A percentile compares a stretch with the other conserved stretches of the same genome.
phyloP scores from a whole-genome alignment of 2,888 invertebrate species.

The Watsonalla binaria region DNA sequence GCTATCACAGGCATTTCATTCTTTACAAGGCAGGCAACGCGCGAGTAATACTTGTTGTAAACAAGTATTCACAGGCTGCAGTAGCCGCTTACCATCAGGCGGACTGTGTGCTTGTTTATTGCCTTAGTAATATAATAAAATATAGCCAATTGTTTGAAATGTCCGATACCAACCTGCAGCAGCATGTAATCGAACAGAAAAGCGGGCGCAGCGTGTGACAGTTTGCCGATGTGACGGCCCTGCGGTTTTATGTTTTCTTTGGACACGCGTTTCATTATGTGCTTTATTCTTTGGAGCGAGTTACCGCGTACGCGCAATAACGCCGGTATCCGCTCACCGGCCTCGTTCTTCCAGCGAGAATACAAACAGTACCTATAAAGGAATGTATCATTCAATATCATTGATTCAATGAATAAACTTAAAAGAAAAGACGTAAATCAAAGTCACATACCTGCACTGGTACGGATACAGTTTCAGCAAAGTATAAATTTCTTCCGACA shows the following conservation, averaged over 20 bases:
- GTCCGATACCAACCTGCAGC: slow-evolving; percentile 46
- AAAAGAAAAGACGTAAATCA: slow-evolving; percentile 3
- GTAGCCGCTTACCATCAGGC: too few relatives aligned
- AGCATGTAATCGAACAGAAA: slow-evolving; percentile 97
- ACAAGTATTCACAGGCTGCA: background rate
- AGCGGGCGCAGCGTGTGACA: slow-evolving; percentile 97
- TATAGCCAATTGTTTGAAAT: background rate
- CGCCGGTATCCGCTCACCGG: slow-evolving; percentile 85
- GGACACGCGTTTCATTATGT: slow-evolving; percentile 97
- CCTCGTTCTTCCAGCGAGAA: slow-evolving; percentile 97
- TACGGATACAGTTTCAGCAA: slow-evolving; percentile 92
- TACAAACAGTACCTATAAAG: slow-evolving; percentile 88
- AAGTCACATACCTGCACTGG: slow-evolving; percentile 81
- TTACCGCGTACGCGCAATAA: slow-evolving; percentile 91
- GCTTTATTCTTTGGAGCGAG: slow-evolving; percentile 94
- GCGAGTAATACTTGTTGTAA: too few relatives aligned
- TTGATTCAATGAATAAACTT: slow-evolving; percentile 4
- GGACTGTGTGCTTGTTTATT: too few relatives aligned
- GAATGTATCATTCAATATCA: background rate
- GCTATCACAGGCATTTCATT: too few relatives aligned
- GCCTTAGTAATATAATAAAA: background rate
- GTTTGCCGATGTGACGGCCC: slow-evolving; percentile 96
- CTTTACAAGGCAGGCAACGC: too few relatives aligned
- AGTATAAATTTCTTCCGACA: slow-evolving; percentile 97
- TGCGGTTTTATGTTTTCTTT: slow-evolving; percentile 99